These are phyloP conservation scores for Augiades crinisus DNA, from an alignment of 2,888 invertebrate genomes.

Conservation along the genomic window DNA sequence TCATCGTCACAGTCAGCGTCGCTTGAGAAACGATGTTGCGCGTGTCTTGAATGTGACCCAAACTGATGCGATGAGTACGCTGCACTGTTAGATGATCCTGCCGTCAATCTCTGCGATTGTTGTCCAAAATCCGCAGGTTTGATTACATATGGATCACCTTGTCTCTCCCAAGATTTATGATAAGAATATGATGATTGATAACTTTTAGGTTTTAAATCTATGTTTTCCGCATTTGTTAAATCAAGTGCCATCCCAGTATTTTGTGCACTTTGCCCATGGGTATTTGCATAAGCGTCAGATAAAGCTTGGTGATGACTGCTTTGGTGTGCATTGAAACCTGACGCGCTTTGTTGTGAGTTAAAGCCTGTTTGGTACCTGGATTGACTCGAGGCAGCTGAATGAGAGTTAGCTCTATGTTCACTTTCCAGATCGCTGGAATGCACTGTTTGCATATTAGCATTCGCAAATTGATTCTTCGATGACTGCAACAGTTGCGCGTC, in stretches of 20 bases:
- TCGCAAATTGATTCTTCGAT: constrained; percentile 37
- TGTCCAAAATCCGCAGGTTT: constrained; percentile 52
- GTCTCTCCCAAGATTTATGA: constrained; percentile 76
- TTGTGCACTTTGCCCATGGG: constrained; percentile 37
- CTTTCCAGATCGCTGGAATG: constrained; percentile 34
- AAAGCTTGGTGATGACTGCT: constrained; percentile 29
- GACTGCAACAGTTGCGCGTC: constrained; percentile 42
- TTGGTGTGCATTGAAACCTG: constrained; percentile 12
- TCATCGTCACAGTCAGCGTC: constrained; percentile 45
- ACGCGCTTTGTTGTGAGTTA: constrained; percentile 39
- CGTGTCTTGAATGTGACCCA: constrained; percentile 48
- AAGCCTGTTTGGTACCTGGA: constrained; percentile 42
- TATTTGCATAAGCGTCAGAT: constrained; percentile 34
- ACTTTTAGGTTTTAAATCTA: constrained; percentile 59
- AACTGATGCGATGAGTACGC: constrained; percentile 46
- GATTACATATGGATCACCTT: constrained; percentile 74
- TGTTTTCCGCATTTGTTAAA: constrained; percentile 41
- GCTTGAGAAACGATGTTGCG: constrained; percentile 42
- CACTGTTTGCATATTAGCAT: constrained; percentile 21
- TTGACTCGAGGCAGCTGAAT: constrained; percentile 46
- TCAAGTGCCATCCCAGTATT: constrained; percentile 36
- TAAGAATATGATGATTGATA: constrained; percentile 76
- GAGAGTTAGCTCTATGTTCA: constrained; percentile 41
- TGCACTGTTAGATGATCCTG: constrained; percentile 42
- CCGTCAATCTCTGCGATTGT: constrained; percentile 50